Percentiles rank a stretch among this genome's conserved stretches.
phyloP scores from a whole-genome alignment of 1,140 invertebrate genomes.

The Lepidurus apus region DNA sequence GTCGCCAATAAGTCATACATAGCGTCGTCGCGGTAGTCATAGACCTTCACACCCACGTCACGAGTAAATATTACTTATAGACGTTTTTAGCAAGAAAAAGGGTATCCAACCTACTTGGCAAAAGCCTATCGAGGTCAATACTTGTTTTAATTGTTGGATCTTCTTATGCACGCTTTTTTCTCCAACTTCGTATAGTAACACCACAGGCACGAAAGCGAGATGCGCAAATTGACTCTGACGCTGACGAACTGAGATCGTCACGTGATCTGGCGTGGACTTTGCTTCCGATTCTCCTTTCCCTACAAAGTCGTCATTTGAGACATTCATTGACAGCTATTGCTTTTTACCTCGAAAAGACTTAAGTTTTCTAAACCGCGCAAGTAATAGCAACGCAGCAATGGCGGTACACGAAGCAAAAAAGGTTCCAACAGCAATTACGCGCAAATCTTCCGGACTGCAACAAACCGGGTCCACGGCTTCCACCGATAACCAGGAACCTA shows the following conservation, averaged over 20 bases:
- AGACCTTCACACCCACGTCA: not conserved
- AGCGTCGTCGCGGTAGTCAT: constrained; percentile 1
- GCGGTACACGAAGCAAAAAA: not conserved
- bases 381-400: not conserved
- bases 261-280: not conserved
- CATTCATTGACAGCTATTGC: not conserved
- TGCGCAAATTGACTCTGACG: not conserved
- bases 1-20: constrained; percentile 4
- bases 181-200: not conserved
- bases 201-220: not conserved
- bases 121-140: not conserved
- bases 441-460: not conserved
- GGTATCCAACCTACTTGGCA: constrained; percentile 3
- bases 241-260: not conserved
- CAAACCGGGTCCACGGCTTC: not conserved
- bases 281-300: not conserved
- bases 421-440: not conserved
- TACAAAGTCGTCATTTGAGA: not conserved
- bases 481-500: not conserved
- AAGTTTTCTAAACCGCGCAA: not conserved
- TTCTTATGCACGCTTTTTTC: not conserved
- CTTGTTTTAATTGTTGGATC: not conserved
- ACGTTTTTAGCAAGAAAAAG: not conserved
- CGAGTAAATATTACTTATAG: not conserved
- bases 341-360: not conserved